These are phyloP conservation scores for Penaeus chinensis DNA, from an alignment of 1,140 invertebrate genomes.

Conservation along the genomic window DNA sequence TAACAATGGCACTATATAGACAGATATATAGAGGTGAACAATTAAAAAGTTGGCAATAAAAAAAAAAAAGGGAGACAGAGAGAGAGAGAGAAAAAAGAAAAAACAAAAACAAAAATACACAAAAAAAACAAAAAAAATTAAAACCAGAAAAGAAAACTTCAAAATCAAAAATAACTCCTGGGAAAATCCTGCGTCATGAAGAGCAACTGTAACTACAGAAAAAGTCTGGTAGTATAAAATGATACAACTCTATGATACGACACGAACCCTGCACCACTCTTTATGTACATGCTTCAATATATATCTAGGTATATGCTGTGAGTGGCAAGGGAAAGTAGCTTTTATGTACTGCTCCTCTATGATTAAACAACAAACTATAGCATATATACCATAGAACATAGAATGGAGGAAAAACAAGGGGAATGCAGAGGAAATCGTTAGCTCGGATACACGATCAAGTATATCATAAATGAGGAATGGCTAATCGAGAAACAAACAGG, in stretches of 20 bases:
- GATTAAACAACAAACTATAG: conserved; percentile 49
- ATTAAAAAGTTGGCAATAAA: not conserved
- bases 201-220: conserved; percentile 49
- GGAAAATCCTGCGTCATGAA: conserved; percentile 42
- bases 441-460: conserved; percentile 29
- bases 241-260: conserved; percentile 55
- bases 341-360: conserved; percentile 51
- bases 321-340: conserved; percentile 48
- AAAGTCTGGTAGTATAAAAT: conserved; percentile 59
- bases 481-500: conserved; percentile 14
- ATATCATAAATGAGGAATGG: conserved; percentile 34
- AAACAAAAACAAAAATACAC: not conserved
- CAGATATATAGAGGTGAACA: conserved; percentile 3
- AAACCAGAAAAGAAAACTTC: not conserved
- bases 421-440: conserved; percentile 25
- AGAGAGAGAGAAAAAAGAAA: not conserved
- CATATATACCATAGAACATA: conserved; percentile 51
- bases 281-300: conserved; percentile 60
- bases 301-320: conserved; percentile 48
- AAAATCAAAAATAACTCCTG: not conserved
- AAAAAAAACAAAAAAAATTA: not conserved
- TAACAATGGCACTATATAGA: conserved; percentile 9
- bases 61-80: not conserved
- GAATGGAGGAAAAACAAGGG: conserved; percentile 39
- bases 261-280: conserved; percentile 53